Evolutionary conservation across 2,888 invertebrate species (phyloP).

Genomic region (Lasiommata megera): DNA sequence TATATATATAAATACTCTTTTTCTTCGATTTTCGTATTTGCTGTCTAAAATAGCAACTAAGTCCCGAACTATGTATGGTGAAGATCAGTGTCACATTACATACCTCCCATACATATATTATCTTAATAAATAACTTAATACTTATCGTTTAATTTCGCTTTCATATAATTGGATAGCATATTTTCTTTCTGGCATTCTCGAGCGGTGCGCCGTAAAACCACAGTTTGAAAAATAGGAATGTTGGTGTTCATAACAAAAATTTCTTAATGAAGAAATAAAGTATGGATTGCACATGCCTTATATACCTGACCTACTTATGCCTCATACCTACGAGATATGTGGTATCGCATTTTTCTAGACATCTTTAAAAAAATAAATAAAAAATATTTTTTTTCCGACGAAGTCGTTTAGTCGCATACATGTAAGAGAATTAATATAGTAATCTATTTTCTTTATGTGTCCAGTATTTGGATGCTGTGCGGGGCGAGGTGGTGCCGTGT

Average conservation of each 20-base stretch:
- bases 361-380: too few relatives aligned
- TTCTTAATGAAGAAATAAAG: not conserved
- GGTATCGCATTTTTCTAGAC: too few relatives aligned
- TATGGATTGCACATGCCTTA: not conserved
- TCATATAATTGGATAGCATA: not conserved
- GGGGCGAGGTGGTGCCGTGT: slow-evolving; percentile 36
- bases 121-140: too few relatives aligned
- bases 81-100: too few relatives aligned
- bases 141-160: not conserved
- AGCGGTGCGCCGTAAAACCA: not conserved
- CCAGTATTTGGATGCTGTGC: slow-evolving; percentile 33
- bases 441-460: not conserved
- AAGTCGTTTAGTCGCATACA: too few relatives aligned
- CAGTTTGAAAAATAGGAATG: not conserved
- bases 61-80: too few relatives aligned
- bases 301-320: not conserved
- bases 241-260: not conserved
- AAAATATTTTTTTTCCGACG: too few relatives aligned
- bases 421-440: not conserved
- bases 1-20: too few relatives aligned
- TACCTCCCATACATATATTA: too few relatives aligned
- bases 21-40: too few relatives aligned
- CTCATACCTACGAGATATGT: too few relatives aligned
- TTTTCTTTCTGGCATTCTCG: not conserved
- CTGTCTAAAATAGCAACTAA: too few relatives aligned